phyloP scores from a whole-genome alignment of 2,113 vertebrate species.

The Ophiodon elongatus region DNA sequence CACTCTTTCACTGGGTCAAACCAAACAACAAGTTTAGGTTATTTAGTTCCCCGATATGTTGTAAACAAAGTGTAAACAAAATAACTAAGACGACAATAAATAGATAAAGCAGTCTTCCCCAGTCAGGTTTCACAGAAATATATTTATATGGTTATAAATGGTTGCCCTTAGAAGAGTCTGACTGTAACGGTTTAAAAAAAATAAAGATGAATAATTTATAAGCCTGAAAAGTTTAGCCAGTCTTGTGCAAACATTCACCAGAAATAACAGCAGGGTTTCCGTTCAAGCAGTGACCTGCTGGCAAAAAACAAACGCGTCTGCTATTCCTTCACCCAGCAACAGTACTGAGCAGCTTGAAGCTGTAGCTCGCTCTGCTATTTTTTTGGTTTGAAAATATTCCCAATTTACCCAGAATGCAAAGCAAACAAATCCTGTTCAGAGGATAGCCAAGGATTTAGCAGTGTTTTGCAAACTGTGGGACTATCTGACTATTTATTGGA shows the following conservation, averaged over 20 bases:
- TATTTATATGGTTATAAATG: neutral
- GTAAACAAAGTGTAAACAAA: neutral
- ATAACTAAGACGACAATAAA: neutral
- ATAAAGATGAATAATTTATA: neutral
- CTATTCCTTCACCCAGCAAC: neutral
- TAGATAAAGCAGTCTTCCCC: neutral
- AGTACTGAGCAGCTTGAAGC: neutral
- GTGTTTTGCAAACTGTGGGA: slow-evolving; percentile 4
- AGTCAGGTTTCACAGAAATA: neutral
- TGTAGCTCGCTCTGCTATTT: neutral
- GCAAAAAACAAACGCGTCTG: neutral
- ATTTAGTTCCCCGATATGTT: neutral
- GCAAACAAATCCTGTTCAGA: neutral
- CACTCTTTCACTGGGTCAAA: neutral
- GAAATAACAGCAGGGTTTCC: neutral
- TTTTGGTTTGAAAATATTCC: neutral
- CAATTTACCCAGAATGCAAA: neutral
- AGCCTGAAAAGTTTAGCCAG: neutral
- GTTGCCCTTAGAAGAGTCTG: neutral
- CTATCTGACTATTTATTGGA: neutral
- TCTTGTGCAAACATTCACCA: neutral
- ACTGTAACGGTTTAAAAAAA: neutral
- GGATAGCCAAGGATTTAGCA: neutral
- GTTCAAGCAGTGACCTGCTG: neutral
- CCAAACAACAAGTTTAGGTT: neutral